Evolutionary conservation across 2,888 invertebrate genomes (phyloP).

Genomic region (Synergus laeviventris): DNA sequence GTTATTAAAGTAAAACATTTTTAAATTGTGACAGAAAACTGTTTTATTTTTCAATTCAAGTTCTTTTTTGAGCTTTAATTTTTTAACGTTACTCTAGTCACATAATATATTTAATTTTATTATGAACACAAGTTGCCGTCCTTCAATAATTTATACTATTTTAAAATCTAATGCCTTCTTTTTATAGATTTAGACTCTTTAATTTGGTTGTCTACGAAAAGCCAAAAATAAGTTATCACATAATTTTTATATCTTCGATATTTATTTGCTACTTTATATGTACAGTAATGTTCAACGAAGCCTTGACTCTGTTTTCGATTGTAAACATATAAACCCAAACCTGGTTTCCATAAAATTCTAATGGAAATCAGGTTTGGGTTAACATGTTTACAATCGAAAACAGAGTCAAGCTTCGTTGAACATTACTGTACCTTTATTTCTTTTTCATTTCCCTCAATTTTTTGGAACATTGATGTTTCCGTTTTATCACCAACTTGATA

Average conservation of each 20-base stretch:
- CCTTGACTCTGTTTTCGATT: too few relatives aligned
- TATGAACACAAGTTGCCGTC: too few relatives aligned
- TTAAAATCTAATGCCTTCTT: background rate
- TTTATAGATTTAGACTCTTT: background rate
- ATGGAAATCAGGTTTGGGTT: too few relatives aligned
- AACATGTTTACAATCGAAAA: too few relatives aligned
- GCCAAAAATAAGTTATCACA: background rate
- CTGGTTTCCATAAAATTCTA: too few relatives aligned
- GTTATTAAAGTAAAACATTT: background rate
- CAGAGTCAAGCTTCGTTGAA: too few relatives aligned
- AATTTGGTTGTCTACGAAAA: background rate
- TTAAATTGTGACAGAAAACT: background rate
- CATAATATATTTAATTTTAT: background rate
- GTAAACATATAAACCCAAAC: too few relatives aligned
- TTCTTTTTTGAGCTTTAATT: background rate
- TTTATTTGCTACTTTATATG: too few relatives aligned
- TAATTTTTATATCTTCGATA: background rate
- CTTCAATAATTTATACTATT: background rate
- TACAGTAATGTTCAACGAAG: too few relatives aligned
- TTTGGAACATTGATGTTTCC: background rate
- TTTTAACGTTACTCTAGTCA: background rate
- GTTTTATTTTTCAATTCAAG: background rate
- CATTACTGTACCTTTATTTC: background rate
- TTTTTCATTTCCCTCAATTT: background rate
- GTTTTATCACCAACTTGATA: background rate